phyloP scores from a whole-genome alignment of 2,113 vertebrate species.

The Marmota monax region DNA sequence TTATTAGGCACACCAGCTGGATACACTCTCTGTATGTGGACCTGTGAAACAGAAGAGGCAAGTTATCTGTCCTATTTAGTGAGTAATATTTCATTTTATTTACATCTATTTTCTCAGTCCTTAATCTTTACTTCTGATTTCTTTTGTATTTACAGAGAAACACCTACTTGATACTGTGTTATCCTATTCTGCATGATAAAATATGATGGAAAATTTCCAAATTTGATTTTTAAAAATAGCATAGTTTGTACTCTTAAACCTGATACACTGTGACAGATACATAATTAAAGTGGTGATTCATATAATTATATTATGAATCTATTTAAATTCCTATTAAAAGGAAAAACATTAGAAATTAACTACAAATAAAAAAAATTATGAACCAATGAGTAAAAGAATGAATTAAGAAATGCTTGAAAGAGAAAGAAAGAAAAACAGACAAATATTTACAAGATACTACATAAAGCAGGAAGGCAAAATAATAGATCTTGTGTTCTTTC shows the following conservation, averaged over 20 bases:
- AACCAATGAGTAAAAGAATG: neutral
- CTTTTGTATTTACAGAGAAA: conserved; percentile 29
- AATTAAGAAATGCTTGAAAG: neutral
- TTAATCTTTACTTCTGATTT: neutral
- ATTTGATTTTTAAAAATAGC: neutral
- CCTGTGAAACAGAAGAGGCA: neutral
- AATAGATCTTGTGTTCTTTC: neutral
- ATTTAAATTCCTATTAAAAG: neutral
- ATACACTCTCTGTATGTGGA: neutral
- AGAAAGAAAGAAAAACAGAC: neutral
- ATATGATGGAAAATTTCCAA: conserved; percentile 9
- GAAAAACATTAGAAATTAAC: neutral
- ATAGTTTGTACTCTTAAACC: neutral
- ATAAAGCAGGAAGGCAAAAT: conserved; percentile 6
- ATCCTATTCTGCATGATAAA: conserved; percentile 4
- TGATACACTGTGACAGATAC: neutral
- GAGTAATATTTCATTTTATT: neutral
- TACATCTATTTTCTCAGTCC: neutral
- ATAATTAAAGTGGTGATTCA: neutral
- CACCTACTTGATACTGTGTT: neutral
- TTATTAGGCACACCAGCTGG: neutral
- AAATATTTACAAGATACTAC: neutral
- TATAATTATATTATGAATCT: neutral
- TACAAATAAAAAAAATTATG: neutral
- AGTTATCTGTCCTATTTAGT: neutral